These are phyloP conservation scores for Bergia sp. DNA, from an alignment of 92 coral and sea anemone genomes.

Conservation along the genomic window DNA sequence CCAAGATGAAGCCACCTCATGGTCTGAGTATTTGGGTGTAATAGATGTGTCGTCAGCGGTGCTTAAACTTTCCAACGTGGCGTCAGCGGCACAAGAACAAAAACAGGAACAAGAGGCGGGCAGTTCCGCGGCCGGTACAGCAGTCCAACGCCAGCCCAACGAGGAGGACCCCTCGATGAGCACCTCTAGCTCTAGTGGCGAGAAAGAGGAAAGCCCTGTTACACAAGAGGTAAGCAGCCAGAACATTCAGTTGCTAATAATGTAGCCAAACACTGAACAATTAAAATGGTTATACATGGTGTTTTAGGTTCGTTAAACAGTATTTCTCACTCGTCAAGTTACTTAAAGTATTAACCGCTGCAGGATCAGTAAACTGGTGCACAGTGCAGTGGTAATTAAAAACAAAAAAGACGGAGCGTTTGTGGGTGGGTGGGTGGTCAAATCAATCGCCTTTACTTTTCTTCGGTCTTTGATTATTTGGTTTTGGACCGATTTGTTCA, in stretches of 20 bases:
- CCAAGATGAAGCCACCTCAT: not conserved
- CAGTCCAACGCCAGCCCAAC: not conserved
- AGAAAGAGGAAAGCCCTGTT: not conserved
- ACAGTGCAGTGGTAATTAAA: too few relatives aligned
- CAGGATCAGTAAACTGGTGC: too few relatives aligned
- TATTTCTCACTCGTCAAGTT: not conserved
- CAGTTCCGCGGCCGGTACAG: not conserved
- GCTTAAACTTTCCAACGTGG: not conserved
- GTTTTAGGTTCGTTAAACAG: not conserved
- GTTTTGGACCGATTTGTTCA: too few relatives aligned
- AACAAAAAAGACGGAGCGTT: too few relatives aligned
- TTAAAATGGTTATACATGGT: not conserved
- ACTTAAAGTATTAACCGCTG: too few relatives aligned
- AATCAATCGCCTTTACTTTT: too few relatives aligned
- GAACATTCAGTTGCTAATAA: not conserved
- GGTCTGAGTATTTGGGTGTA: constrained; percentile 31
- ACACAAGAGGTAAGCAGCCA: not conserved
- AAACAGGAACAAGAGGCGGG: not conserved
- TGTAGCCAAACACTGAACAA: not conserved
- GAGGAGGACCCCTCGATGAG: not conserved
- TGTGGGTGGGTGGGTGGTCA: too few relatives aligned
- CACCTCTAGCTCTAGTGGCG: not conserved
- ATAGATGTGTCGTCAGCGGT: constrained; percentile 32
- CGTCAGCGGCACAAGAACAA: not conserved
- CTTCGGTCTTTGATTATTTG: too few relatives aligned